Evolutionary conservation across 1,140 invertebrate species (phyloP).

Genomic region (Lutraria rhynchaena): DNA sequence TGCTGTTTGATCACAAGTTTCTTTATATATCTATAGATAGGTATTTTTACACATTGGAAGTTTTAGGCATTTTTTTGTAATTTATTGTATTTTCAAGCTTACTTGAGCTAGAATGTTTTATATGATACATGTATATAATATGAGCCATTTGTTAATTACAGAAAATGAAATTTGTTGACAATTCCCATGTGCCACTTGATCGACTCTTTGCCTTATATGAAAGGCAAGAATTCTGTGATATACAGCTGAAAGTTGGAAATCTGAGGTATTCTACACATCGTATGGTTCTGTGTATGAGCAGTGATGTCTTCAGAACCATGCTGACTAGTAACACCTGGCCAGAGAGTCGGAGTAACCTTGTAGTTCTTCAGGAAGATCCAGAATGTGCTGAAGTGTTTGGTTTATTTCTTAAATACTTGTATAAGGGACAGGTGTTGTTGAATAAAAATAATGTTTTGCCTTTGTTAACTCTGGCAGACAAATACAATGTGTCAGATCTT

Average conservation of each 20-base stretch:
- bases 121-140: no score
- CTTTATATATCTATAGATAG: no score
- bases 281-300: constrained; percentile 95
- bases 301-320: constrained; percentile 98
- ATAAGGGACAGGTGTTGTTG: constrained; percentile 90
- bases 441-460: constrained; percentile 92
- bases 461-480: constrained; percentile 94
- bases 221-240: constrained; percentile 21
- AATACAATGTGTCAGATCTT: constrained; percentile 96
- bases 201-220: constrained; percentile 21
- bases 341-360: constrained; percentile 92
- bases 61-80: no score
- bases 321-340: constrained; percentile 96
- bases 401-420: constrained; percentile 95
- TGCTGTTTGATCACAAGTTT: no score
- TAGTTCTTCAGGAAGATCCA: constrained; percentile 92
- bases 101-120: no score
- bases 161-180: not conserved
- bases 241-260: constrained; percentile 14
- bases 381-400: constrained; percentile 93
- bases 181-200: constrained; percentile 1
- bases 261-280: constrained; percentile 91
- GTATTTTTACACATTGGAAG: no score
- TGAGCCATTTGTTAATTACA: no score
- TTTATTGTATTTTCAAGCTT: no score